Conservation (phyloP, 2,888 invertebrate species). For the Eupithecia inturbata region DNA sequence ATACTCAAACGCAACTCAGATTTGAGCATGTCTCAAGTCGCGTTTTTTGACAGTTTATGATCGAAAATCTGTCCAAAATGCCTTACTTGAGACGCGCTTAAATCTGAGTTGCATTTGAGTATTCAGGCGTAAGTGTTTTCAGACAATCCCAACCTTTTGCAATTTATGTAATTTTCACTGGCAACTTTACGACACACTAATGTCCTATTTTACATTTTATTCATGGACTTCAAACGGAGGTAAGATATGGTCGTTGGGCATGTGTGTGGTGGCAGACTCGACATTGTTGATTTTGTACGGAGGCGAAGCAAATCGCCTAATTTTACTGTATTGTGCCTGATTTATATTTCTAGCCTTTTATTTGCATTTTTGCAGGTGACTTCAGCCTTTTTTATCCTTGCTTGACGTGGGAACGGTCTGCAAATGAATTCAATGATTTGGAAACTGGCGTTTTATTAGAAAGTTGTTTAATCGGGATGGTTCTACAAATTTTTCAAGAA, state of each 20-base stretch:
- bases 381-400: not conserved
- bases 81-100: too few relatives aligned
- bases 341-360: not conserved
- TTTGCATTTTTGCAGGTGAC: conserved; percentile 5
- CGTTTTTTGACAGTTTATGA: too few relatives aligned
- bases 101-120: too few relatives aligned
- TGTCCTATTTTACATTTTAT: conserved; percentile 27
- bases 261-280: not conserved
- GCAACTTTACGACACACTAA: conserved; percentile 25
- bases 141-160: not conserved
- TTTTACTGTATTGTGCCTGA: conserved; percentile 30
- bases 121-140: conserved; percentile 7
- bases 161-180: conserved; percentile 11
- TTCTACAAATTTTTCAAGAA: not conserved
- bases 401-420: not conserved
- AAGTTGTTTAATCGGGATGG: not conserved
- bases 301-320: conserved; percentile 34
- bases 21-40: too few relatives aligned
- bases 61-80: too few relatives aligned
- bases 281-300: conserved; percentile 14
- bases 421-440: not conserved
- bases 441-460: not conserved
- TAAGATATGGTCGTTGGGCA: conserved; percentile 1
- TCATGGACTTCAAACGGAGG: conserved; percentile 19
- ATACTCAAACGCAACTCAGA: too few relatives aligned